These are phyloP conservation scores for Danio kyathit DNA, from an alignment of 2,797 vertebrate genomes.

Conservation along the genomic window DNA sequence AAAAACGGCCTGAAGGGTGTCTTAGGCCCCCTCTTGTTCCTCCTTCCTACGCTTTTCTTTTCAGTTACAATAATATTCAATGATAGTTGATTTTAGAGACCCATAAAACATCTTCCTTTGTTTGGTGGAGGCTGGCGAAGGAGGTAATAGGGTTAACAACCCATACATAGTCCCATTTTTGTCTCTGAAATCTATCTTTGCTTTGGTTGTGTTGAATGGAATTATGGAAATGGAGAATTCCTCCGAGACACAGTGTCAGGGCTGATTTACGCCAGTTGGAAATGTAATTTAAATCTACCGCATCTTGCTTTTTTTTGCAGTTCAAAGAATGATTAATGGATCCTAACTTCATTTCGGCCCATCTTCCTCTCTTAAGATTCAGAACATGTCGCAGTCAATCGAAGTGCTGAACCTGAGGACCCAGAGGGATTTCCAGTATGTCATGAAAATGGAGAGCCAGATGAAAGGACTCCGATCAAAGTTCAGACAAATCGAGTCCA, in stretches of 20 bases:
- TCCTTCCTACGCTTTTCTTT: constrained; percentile 1
- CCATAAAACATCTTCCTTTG: constrained; percentile 4
- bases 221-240: constrained; percentile 37
- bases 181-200: constrained; percentile 5
- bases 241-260: constrained; percentile 14
- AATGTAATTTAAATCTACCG: constrained; percentile 26
- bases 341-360: constrained; percentile 27
- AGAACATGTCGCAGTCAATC: constrained; percentile 99
- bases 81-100: not conserved
- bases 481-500: constrained; percentile 95
- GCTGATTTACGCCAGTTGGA: constrained; percentile 22
- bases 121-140: constrained; percentile 21
- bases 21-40: constrained; percentile 67
- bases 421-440: constrained; percentile 98
- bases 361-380: constrained; percentile 80
- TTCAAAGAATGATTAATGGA: constrained; percentile 31
- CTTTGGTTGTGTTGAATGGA: not conserved
- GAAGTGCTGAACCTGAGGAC: constrained; percentile 96
- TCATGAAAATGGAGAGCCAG: constrained; percentile 98
- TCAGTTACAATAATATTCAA: not conserved
- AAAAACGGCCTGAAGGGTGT: constrained; percentile 67
- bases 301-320: constrained; percentile 7
- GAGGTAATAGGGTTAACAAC: constrained; percentile 4
- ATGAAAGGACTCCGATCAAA: constrained; percentile 97
- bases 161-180: not conserved